These are phyloP conservation scores for Taphrorychus bicolor DNA, from an alignment of 2,888 invertebrate genomes.

Conservation along the genomic window DNA sequence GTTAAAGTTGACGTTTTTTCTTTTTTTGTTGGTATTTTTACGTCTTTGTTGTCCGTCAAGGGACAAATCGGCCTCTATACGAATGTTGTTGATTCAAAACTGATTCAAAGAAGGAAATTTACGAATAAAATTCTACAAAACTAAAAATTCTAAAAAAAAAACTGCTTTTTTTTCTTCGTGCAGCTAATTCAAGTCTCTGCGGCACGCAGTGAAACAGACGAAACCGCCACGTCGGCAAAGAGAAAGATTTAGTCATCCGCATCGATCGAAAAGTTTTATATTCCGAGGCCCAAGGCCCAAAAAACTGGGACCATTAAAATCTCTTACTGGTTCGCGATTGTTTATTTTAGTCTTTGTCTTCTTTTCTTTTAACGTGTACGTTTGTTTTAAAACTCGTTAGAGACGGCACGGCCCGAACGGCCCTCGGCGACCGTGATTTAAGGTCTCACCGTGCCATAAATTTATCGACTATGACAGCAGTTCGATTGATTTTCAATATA, in stretches of 20 bases:
- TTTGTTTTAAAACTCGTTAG: conserved; percentile 40
- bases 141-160: no score
- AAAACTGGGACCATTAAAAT: conserved; percentile 61
- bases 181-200: no score
- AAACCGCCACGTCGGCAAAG: background rate
- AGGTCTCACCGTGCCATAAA: conserved; percentile 28
- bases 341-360: conserved; percentile 32
- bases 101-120: no score
- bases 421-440: conserved; percentile 35
- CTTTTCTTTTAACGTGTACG: conserved; percentile 28
- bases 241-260: conserved; percentile 5
- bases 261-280: conserved; percentile 2
- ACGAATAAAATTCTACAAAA: no score
- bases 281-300: conserved; percentile 32
- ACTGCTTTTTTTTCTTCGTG: no score
- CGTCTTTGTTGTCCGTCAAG: conserved; percentile 13
- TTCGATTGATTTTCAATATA: conserved; percentile 39
- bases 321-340: conserved; percentile 51
- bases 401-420: conserved; percentile 34
- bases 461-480: conserved; percentile 32
- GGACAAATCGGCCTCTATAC: conserved; percentile 3
- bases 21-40: conserved; percentile 19
- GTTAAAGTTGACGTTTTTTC: conserved; percentile 27
- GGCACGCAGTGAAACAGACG: no score
- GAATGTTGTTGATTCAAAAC: no score